A percentile compares a stretch with the other conserved stretches of the same genome.
These are phyloP conservation scores for Phania funesta DNA, from an alignment of 2,888 invertebrate genomes.

Conservation along the genomic window DNA sequence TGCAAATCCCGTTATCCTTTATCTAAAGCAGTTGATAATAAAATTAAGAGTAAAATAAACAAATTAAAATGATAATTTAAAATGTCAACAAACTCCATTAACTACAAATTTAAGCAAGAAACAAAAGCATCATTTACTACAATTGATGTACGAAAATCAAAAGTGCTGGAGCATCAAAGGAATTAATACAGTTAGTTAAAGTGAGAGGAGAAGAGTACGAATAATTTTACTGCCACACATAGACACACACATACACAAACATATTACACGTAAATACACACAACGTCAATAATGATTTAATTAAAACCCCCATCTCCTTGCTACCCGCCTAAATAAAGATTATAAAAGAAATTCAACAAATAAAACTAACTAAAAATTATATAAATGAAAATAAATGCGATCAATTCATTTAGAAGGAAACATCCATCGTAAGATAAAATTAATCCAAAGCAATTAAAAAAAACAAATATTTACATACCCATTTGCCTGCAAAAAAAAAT, in stretches of 20 bases:
- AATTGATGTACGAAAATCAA: too few relatives aligned
- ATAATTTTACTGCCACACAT: background rate
- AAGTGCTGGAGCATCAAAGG: background rate
- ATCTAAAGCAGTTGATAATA: constrained; percentile 30
- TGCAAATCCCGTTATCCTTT: constrained; percentile 33
- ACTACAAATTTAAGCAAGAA: too few relatives aligned
- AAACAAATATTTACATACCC: too few relatives aligned
- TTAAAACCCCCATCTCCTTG: constrained; percentile 49
- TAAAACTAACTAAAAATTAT: background rate
- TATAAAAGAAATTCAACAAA: constrained; percentile 49
- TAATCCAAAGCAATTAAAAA: constrained; percentile 21
- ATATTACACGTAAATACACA: background rate
- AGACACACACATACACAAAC: background rate
- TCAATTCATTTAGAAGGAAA: constrained; percentile 10
- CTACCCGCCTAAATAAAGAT: constrained; percentile 59
- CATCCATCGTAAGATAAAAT: constrained; percentile 8
- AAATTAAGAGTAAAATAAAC: background rate
- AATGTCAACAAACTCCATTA: too few relatives aligned
- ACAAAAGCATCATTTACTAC: too few relatives aligned
- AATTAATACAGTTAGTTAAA: too few relatives aligned
- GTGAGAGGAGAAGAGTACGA: background rate
- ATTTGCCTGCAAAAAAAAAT: constrained; percentile 40
- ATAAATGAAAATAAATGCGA: background rate
- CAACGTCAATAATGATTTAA: constrained; percentile 41
- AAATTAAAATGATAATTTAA: too few relatives aligned